phyloP scores from a whole-genome alignment of 2,797 vertebrate genomes.

The Gobio occitaniae region DNA sequence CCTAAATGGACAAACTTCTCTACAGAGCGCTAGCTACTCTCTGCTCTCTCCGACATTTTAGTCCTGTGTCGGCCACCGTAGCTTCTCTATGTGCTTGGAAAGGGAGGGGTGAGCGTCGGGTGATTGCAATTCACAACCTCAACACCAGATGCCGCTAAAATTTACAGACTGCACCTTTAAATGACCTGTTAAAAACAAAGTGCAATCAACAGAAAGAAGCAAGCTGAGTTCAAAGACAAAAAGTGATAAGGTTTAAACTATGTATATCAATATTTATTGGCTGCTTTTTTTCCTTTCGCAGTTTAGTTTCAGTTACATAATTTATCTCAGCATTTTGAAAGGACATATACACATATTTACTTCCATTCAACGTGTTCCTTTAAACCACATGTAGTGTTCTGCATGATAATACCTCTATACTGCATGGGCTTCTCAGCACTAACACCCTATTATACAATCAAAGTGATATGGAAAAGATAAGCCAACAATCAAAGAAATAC shows the following conservation, averaged over 20 bases:
- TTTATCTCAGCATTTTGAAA: constrained; percentile 73
- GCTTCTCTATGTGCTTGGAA: too few species aligned
- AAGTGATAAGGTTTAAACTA: constrained; percentile 61
- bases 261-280: constrained; percentile 79
- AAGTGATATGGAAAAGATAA: constrained; percentile 65
- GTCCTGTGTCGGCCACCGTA: too few species aligned
- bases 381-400: constrained; percentile 57
- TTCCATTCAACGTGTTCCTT: constrained; percentile 55
- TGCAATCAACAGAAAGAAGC: not conserved
- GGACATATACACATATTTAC: constrained; percentile 77
- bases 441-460: constrained; percentile 76
- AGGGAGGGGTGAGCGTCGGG: too few species aligned
- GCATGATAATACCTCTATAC: constrained; percentile 46
- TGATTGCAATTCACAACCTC: too few species aligned
- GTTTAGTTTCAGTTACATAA: constrained; percentile 73
- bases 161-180: not conserved
- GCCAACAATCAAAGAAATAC: constrained; percentile 45
- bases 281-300: constrained; percentile 65
- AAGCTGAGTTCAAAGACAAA: constrained; percentile 17
- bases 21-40: too few species aligned
- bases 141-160: too few species aligned
- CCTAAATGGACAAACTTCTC: too few species aligned
- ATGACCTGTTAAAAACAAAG: not conserved
- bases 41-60: too few species aligned
- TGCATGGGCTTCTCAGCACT: constrained; percentile 65